Percentiles rank a stretch among this genome's conserved stretches.
These are phyloP conservation scores for Seriola quinqueradiata DNA, from an alignment of 2,113 vertebrate genomes.

Conservation along the genomic window DNA sequence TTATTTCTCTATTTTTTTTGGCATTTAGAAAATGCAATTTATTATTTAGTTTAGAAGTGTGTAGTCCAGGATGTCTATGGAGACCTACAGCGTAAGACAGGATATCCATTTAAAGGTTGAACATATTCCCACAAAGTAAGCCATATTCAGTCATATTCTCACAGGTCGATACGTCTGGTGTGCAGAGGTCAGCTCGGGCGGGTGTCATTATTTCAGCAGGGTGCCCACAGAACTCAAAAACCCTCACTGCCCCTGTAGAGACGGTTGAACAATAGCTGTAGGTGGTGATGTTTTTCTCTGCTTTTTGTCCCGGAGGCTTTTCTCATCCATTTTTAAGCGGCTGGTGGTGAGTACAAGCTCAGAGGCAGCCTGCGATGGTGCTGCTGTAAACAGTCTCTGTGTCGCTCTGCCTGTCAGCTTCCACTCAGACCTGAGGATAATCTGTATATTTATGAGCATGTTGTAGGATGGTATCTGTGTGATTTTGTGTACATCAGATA, in stretches of 20 bases:
- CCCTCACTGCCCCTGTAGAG: background rate
- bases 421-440: background rate
- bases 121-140: background rate
- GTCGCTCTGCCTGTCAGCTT: background rate
- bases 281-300: background rate
- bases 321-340: conserved; percentile 22
- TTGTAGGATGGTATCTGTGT: conserved; percentile 22
- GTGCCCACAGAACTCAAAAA: background rate
- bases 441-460: conserved; percentile 9
- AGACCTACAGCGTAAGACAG: background rate
- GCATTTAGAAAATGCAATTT: background rate
- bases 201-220: conserved; percentile 22
- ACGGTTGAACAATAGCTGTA: background rate
- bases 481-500: background rate
- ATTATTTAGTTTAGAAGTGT: background rate
- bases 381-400: conserved; percentile 26
- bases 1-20: too few species aligned
- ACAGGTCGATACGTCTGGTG: background rate
- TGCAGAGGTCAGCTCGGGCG: background rate
- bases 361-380: background rate
- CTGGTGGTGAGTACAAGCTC: conserved; percentile 7
- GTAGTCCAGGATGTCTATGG: background rate
- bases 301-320: background rate
- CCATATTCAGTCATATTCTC: background rate
- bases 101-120: conserved; percentile 17